Evolutionary conservation across 2,888 invertebrate species (phyloP).

Genomic region (Drosophila anomalata): DNA sequence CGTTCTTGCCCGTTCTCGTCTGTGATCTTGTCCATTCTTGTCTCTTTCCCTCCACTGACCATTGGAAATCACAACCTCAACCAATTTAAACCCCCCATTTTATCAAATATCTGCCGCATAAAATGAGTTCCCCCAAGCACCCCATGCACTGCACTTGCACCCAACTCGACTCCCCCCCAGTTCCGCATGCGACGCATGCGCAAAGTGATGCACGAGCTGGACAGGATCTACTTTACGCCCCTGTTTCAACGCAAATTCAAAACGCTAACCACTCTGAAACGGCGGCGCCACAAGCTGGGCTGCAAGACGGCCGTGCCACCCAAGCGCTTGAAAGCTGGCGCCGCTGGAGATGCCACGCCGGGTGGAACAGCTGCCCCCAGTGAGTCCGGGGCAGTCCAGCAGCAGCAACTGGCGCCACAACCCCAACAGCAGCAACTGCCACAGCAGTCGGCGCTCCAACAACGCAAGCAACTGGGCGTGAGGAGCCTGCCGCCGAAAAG

Average conservation of each 20-base stretch:
- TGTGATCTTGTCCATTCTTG: too few species aligned
- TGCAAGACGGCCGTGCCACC: conserved; percentile 5
- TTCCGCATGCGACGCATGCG: conserved; percentile 75
- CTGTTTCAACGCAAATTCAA: conserved; percentile 72
- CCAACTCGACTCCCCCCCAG: conserved; percentile 44
- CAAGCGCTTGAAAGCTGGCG: conserved; percentile 46
- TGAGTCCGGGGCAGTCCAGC: neutral
- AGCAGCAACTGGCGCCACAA: neutral
- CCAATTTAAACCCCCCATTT: too few species aligned
- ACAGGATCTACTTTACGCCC: conserved; percentile 81
- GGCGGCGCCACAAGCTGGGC: conserved; percentile 55
- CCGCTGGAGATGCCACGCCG: neutral
- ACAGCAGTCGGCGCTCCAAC: neutral
- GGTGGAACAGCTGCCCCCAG: neutral
- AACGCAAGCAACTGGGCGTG: neutral
- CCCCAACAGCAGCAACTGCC: neutral
- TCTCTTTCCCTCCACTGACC: too few species aligned
- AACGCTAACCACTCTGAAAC: conserved; percentile 56
- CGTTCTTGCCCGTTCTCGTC: too few species aligned
- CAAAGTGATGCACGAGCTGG: conserved; percentile 80
- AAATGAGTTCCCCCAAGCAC: neutral
- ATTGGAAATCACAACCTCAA: too few species aligned
- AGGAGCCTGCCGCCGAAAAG: neutral
- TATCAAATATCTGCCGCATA: neutral
- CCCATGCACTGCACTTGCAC: conserved; percentile 6